Evolutionary conservation across 2,888 invertebrate species (phyloP), one percentile per base, ranked within the genome.

Genomic region (Micoletzkya japonica): DNA sequence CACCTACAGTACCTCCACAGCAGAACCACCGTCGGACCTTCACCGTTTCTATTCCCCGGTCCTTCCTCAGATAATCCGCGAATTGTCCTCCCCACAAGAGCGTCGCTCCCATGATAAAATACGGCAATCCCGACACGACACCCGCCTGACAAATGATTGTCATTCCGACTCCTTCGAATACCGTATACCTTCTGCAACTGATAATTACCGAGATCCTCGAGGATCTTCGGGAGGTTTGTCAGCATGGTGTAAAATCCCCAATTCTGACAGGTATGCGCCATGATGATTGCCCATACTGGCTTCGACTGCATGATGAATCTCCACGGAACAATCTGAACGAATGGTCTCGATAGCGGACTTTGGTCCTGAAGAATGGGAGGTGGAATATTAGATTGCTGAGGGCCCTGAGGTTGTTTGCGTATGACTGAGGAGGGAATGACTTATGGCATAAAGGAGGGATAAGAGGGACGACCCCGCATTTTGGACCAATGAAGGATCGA

Each of bases 61-160:
- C 74, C 64, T 77, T 77, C 75, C 91, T 89, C 70, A 93, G 86
- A 89, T 90, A 90, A 88, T 95, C 95, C 0, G 94, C 93, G 28
- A 92, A 82, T 75, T 92, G 91, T 0, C 95, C 95, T 0, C 93
- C 91, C 74, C 91, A 87, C 81, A 91, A 92, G 7, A 94, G 88
- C 28, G 91, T 90, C 37, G 92, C 88, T 0, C 92, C 92, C 93
- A 95, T 94, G 0, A 91, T 91, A 26, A 94, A 86, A 86, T 95
- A 95, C 0, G 95, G 95, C 56, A 94, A 88, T 0, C 93, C 93
- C 0, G 94, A 91, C 67, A 93, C 86, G 84, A 91, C 91, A 2
- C 94, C 94, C 7, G 93, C 91, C 85, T 92, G 90, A 14, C 91
- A 90, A 92, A 88, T 82, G 10, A 26, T 30, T 30, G 4, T 30